phyloP scores from a whole-genome alignment of 2,797 vertebrate species.

The Brachyalestes nurse region DNA sequence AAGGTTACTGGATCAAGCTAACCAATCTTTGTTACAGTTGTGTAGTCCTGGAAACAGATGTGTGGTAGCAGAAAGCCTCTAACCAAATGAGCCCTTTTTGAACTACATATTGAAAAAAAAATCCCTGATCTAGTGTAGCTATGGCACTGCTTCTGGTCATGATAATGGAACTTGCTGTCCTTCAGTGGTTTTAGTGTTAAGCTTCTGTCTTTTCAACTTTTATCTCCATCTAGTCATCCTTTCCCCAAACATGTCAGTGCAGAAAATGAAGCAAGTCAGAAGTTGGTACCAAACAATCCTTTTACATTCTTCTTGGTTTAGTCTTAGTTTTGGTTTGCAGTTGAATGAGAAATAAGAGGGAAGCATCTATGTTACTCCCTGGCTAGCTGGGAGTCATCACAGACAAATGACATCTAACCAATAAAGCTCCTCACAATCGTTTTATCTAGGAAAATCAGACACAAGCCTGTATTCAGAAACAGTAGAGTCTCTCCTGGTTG shows the following conservation, averaged over 20 bases:
- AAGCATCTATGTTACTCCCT: not conserved
- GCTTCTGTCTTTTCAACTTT: not conserved
- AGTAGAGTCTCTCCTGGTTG: conserved; percentile 14
- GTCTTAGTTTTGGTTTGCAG: conserved; percentile 6
- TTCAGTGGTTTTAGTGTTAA: conserved; percentile 61
- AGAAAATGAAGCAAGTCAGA: conserved; percentile 54
- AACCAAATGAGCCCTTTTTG: conserved; percentile 11
- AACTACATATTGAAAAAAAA: conserved; percentile 22
- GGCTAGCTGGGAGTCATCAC: not conserved
- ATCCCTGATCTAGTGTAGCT: conserved; percentile 29
- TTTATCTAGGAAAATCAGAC: conserved; percentile 6
- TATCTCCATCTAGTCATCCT: conserved; percentile 40
- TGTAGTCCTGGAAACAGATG: conserved; percentile 3
- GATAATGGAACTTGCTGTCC: conserved; percentile 25
- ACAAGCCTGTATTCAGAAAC: conserved; percentile 24
- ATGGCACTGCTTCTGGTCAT: conserved; percentile 41
- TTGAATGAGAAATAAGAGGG: not conserved
- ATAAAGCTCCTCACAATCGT: not conserved
- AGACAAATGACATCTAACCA: conserved; percentile 2
- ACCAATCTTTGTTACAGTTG: conserved; percentile 9
- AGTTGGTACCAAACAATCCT: conserved; percentile 53
- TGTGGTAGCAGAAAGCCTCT: conserved; percentile 41
- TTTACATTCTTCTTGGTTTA: conserved; percentile 52
- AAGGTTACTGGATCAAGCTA: conserved; percentile 4
- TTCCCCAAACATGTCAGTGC: conserved; percentile 62